These are phyloP conservation scores for Australoheros scitulus DNA, from an alignment of 2,113 vertebrate genomes.

Conservation along the genomic window DNA sequence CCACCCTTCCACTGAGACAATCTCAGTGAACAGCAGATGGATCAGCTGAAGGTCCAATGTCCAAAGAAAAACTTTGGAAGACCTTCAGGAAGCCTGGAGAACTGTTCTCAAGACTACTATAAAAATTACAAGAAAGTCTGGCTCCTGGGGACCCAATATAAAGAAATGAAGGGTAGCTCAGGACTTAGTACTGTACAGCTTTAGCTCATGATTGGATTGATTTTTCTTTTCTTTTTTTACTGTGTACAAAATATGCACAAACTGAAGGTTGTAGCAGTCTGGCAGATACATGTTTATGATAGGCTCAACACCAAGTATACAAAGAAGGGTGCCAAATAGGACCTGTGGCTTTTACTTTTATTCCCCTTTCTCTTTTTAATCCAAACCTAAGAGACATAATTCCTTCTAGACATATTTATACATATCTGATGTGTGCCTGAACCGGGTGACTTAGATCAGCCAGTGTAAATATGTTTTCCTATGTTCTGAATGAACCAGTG, in stretches of 20 bases:
- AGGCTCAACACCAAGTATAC: background rate
- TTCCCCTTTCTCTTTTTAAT: too few species aligned
- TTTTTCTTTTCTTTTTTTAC: accelerated
- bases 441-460: background rate
- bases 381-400: too few species aligned
- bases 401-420: background rate
- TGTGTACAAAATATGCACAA: background rate
- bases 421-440: background rate
- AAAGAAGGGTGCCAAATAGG: background rate
- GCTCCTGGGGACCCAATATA: background rate
- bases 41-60: background rate
- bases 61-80: background rate
- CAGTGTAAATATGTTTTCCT: background rate
- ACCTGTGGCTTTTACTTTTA: accelerated
- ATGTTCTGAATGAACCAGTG: too few species aligned
- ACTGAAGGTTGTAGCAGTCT: background rate
- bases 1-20: too few species aligned
- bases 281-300: background rate
- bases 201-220: background rate
- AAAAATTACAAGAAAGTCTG: background rate
- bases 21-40: too few species aligned
- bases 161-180: background rate
- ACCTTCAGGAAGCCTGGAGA: background rate
- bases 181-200: background rate
- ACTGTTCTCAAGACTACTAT: background rate